Conservation (phyloP, 1,140 invertebrate species). For the Panagrolaimus sp. region DNA sequence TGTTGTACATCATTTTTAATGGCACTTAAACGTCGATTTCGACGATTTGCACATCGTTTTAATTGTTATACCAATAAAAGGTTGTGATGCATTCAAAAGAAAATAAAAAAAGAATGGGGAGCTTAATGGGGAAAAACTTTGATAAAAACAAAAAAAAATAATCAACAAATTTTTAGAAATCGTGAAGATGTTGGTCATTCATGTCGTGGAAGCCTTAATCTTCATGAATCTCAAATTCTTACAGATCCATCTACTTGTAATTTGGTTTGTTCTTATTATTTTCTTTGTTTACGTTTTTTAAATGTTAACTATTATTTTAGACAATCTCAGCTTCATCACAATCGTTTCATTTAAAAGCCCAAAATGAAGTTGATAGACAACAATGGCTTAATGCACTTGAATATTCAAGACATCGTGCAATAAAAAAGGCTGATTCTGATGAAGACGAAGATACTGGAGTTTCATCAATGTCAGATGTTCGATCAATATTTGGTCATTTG, state of each 20-base stretch:
- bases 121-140: neutral
- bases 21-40: constrained; percentile 34
- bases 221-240: constrained; percentile 90
- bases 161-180: neutral
- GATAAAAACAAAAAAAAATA: constrained; percentile 73
- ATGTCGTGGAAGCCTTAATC: constrained; percentile 90
- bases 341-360: constrained; percentile 84
- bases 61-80: constrained; percentile 20
- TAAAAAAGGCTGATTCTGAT: constrained; percentile 67
- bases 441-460: constrained; percentile 29
- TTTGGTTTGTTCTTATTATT: constrained; percentile 10
- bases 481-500: neutral
- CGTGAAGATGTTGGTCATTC: constrained; percentile 82
- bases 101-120: neutral
- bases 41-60: constrained; percentile 24
- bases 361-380: constrained; percentile 81
- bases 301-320: no score
- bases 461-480: constrained; percentile 6
- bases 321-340: constrained; percentile 94
- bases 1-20: constrained; percentile 15
- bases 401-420: constrained; percentile 88
- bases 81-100: constrained; percentile 10
- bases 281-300: neutral
- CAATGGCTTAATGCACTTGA: constrained; percentile 94
- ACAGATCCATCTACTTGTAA: constrained; percentile 65